These are phyloP conservation scores for Apamea sordens DNA, from an alignment of 2,888 invertebrate genomes.

Conservation along the genomic window DNA sequence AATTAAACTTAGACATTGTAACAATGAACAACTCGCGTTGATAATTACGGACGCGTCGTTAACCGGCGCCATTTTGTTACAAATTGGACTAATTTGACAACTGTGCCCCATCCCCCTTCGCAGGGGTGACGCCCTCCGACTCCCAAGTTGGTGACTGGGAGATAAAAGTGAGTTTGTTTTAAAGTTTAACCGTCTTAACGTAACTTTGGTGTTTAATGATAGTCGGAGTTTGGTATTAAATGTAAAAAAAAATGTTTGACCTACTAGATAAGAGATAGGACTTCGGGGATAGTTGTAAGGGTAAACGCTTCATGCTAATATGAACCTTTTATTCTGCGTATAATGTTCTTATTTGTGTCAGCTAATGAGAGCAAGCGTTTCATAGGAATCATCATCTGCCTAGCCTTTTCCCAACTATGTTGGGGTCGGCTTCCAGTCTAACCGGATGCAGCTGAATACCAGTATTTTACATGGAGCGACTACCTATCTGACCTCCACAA, in stretches of 20 bases:
- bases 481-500: too few relatives aligned
- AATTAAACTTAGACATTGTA: constrained; percentile 39
- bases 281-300: neutral
- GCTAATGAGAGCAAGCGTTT: neutral
- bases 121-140: neutral
- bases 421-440: too few relatives aligned
- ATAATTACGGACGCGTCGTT: constrained; percentile 69
- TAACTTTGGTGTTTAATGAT: constrained; percentile 12
- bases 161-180: constrained; percentile 35
- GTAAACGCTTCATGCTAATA: neutral
- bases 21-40: constrained; percentile 44
- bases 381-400: too few relatives aligned
- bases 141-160: constrained; percentile 13
- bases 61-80: constrained; percentile 75
- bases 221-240: neutral
- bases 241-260: neutral
- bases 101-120: constrained; percentile 32
- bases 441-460: too few relatives aligned
- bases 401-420: too few relatives aligned
- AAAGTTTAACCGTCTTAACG: constrained; percentile 22
- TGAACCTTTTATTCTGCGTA: neutral
- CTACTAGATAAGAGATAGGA: neutral
- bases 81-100: constrained; percentile 81
- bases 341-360: neutral
- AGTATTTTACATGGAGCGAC: too few relatives aligned